Evolutionary conservation across 2,113 vertebrate genomes (phyloP), one percentile per base, ranked within the genome.

Genomic region (Saguinus midas): DNA sequence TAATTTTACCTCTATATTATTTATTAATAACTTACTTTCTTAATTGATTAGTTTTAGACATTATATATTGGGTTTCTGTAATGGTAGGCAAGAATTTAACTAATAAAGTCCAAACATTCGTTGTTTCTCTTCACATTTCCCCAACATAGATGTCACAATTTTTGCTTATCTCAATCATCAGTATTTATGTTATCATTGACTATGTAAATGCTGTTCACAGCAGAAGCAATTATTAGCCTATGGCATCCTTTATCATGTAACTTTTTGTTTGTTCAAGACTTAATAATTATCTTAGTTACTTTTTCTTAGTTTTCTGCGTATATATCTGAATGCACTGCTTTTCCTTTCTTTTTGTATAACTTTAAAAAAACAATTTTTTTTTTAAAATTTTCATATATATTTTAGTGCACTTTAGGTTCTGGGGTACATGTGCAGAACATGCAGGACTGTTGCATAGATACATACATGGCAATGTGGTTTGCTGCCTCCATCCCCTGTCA

Each of bases 211-310:
- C 82, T 75, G 32, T 35, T 43, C 66, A 75, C 13, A 85, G 32
- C 23, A 80, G 61, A 91, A 73, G 5, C 50, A 93, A 96, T 58
- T 94, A 43, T 35, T 83, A 87, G 45, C 8, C 10, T 83, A 17
- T 91, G 57, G 18, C 64, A 58, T 80, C n/a, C 45, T 88, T 94
- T 94, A 48, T 92, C 85, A 10, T 43, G 43, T 6, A 90, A 48
- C 45, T 88, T 76, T 89, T 83, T 88, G 32, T 93, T 95, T 93
- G 66, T 64, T 8, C 3, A 90, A 58, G 72, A 89, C 79, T 86
- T 95, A 91, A 68, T 55, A 80, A 43, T 75, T n/a, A 88, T 80
- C 4, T 70, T 78, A 55, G 70, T 93, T 92, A 76, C 40, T 93
- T 93, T 80, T 92, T 76, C 23, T 73, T 87, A 83, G 20, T 94